phyloP scores from a whole-genome alignment of 2,797 vertebrate species.

The Caiman crocodilus region DNA sequence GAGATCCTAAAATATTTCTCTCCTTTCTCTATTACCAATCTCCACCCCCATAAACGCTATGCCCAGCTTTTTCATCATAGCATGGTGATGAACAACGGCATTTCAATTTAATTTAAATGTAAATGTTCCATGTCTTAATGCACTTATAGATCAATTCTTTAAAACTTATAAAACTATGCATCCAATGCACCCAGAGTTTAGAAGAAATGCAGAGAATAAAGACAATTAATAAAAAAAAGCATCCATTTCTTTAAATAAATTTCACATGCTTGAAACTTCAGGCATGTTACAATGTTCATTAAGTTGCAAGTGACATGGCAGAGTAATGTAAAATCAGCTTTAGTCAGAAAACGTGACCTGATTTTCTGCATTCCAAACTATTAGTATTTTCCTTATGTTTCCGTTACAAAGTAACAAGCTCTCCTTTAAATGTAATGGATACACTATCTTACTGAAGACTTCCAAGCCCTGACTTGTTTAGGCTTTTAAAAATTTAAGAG shows the following conservation, averaged over 20 bases:
- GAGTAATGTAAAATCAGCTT: constrained; percentile 18
- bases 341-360: constrained; percentile 41
- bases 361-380: constrained; percentile 61
- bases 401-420: constrained; percentile 51
- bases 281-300: neutral
- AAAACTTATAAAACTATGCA: no score
- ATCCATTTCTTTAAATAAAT: neutral
- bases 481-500: constrained; percentile 45
- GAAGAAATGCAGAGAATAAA: neutral
- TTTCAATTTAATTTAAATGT: no score
- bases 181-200: no score
- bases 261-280: neutral
- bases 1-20: neutral
- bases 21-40: neutral
- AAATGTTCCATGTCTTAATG: no score
- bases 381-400: constrained; percentile 19
- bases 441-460: constrained; percentile 26
- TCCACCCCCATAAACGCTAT: no score
- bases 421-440: neutral
- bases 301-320: neutral
- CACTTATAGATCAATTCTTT: no score
- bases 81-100: no score
- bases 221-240: constrained; percentile 1
- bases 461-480: constrained; percentile 20
- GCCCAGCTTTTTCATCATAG: no score